Evolutionary conservation across 1,140 invertebrate genomes (phyloP).

Genomic region (Ceratina australensis): DNA sequence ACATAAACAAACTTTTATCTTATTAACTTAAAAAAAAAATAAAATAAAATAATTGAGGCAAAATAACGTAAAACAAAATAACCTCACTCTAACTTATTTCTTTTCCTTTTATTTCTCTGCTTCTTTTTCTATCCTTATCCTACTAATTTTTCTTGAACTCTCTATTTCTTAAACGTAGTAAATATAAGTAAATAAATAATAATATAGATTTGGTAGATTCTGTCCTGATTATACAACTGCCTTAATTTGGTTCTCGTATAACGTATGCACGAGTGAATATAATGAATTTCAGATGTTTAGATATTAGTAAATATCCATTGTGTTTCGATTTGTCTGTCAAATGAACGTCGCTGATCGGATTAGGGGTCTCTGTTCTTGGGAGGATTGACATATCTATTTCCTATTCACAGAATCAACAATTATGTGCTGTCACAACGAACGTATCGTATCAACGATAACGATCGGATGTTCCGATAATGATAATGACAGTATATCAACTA

Average conservation of each 20-base stretch:
- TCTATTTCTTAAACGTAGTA: too few relatives aligned
- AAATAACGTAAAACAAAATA: too few relatives aligned
- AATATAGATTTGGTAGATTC: neutral
- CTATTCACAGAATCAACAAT: constrained; percentile 43
- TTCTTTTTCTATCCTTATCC: too few relatives aligned
- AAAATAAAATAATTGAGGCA: too few relatives aligned
- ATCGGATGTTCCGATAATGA: constrained; percentile 16
- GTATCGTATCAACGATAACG: neutral
- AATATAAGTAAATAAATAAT: too few relatives aligned
- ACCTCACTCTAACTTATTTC: too few relatives aligned
- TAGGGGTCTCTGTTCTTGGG: constrained; percentile 26
- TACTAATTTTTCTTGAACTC: too few relatives aligned
- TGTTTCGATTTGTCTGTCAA: constrained; percentile 47
- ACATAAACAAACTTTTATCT: too few relatives aligned
- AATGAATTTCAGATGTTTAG: neutral
- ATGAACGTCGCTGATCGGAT: constrained; percentile 32
- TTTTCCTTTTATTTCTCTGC: too few relatives aligned
- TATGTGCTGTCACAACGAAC: constrained; percentile 35
- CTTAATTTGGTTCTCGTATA: neutral
- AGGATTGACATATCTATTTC: constrained; percentile 54
- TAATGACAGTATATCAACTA: neutral
- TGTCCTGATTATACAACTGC: too few relatives aligned
- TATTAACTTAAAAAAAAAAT: too few relatives aligned
- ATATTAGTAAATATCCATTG: neutral
- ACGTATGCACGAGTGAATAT: neutral